These are phyloP conservation scores for Nesospiza acunhae DNA, from an alignment of 2,113 vertebrate genomes.

Conservation along the genomic window DNA sequence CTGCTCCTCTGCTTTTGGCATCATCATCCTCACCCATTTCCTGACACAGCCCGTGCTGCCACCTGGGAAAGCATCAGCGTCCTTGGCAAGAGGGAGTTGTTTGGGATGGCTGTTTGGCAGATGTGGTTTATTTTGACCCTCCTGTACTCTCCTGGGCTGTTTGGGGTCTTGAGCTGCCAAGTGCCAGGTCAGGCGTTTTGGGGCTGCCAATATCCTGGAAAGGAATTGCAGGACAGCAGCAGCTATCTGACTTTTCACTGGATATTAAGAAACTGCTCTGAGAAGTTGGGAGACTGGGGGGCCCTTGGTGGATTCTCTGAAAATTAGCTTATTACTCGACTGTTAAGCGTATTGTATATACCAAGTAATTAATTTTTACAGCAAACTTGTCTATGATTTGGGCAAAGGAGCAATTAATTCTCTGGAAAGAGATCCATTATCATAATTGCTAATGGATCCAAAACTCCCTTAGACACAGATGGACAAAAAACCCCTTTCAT, in stretches of 20 bases:
- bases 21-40: neutral
- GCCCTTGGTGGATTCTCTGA: neutral
- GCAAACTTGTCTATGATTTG: conserved; percentile 48
- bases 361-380: conserved; percentile 72
- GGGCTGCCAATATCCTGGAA: neutral
- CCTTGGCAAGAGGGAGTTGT: neutral
- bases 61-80: fast-evolving
- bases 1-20: neutral
- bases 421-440: conserved; percentile 51
- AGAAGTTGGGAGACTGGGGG: neutral
- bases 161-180: neutral
- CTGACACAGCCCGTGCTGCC: neutral
- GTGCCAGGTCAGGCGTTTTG: neutral
- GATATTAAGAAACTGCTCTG: neutral
- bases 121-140: neutral
- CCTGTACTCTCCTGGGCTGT: neutral
- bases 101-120: neutral
- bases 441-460: conserved; percentile 64
- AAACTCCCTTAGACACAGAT: conserved; percentile 21
- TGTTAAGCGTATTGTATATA: conserved; percentile 41
- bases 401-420: conserved; percentile 62
- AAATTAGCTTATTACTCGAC: conserved; percentile 61
- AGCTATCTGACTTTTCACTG: neutral
- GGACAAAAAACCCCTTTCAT: conserved; percentile 32
- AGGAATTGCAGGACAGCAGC: neutral